A percentile compares a stretch with the other conserved stretches of the same genome.
These are phyloP conservation scores for Beris morrisii DNA, from an alignment of 2,888 invertebrate species.

Conservation along the genomic window DNA sequence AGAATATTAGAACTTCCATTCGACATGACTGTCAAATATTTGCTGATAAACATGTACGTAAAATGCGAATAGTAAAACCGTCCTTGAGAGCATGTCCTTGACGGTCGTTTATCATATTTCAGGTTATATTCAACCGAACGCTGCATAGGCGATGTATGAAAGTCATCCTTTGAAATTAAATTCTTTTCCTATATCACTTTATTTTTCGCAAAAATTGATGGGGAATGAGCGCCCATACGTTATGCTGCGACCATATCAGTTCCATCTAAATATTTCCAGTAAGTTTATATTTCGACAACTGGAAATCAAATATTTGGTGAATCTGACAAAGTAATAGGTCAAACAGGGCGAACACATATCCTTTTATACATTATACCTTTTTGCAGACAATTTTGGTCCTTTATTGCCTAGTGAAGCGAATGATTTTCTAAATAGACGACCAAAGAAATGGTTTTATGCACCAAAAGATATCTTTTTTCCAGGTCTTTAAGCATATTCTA, in stretches of 20 bases:
- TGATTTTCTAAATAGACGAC: constrained; percentile 15
- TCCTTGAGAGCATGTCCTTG: constrained; percentile 15
- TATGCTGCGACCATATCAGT: neutral
- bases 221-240: neutral
- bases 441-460: constrained; percentile 20
- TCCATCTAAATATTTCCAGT: neutral
- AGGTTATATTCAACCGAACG: constrained; percentile 1
- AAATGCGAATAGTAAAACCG: constrained; percentile 18
- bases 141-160: neutral
- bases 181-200: constrained; percentile 9
- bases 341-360: constrained; percentile 18
- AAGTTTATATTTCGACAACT: constrained; percentile 24
- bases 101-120: constrained; percentile 25
- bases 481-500: constrained; percentile 25
- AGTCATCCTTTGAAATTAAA: constrained; percentile 14
- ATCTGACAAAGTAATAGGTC: constrained; percentile 23
- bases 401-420: constrained; percentile 15
- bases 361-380: constrained; percentile 19
- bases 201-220: neutral
- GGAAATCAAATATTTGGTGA: constrained; percentile 28
- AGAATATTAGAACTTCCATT: constrained; percentile 29
- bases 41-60: constrained; percentile 28
- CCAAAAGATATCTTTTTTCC: constrained; percentile 13
- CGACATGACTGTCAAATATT: constrained; percentile 32
- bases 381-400: constrained; percentile 1